Percentiles rank a stretch among this genome's conserved stretches.
Conservation (phyloP, 2,888 invertebrate genomes). For the Tenthredo scrophulariae region DNA sequence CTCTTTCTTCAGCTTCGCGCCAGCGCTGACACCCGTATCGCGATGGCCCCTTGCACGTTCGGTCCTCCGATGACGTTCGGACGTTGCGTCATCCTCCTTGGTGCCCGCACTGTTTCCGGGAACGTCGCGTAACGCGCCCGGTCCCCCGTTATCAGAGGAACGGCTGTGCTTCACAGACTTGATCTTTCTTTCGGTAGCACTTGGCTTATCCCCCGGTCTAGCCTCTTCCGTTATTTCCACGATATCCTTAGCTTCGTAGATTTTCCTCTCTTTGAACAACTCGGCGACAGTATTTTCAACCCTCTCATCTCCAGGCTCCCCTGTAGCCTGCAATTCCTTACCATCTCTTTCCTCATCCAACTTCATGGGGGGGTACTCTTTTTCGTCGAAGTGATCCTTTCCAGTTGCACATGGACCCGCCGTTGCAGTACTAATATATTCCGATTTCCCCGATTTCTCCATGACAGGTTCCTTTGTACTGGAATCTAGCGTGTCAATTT, state of each 20-base stretch:
- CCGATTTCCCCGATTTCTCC: not conserved
- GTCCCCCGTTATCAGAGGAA: not conserved
- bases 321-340: not conserved
- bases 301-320: not conserved
- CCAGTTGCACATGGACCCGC: not conserved
- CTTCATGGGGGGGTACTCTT: conserved; percentile 57
- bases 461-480: not conserved
- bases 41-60: conserved; percentile 18
- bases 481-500: not conserved
- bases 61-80: conserved; percentile 80
- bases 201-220: conserved; percentile 50
- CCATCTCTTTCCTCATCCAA: conserved; percentile 69
- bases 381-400: conserved; percentile 62
- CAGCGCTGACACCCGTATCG: conserved; percentile 71
- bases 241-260: no score
- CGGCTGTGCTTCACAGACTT: conserved; percentile 29
- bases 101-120: not conserved
- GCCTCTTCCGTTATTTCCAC: not conserved
- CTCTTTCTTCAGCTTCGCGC: conserved; percentile 79
- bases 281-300: not conserved
- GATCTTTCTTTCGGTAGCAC: conserved; percentile 22
- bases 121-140: not conserved
- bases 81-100: conserved; percentile 71
- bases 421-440: not conserved
- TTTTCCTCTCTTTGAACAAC: not conserved